These are phyloP conservation scores for Labia minor DNA, from an alignment of 2,888 invertebrate genomes.

Conservation along the genomic window DNA sequence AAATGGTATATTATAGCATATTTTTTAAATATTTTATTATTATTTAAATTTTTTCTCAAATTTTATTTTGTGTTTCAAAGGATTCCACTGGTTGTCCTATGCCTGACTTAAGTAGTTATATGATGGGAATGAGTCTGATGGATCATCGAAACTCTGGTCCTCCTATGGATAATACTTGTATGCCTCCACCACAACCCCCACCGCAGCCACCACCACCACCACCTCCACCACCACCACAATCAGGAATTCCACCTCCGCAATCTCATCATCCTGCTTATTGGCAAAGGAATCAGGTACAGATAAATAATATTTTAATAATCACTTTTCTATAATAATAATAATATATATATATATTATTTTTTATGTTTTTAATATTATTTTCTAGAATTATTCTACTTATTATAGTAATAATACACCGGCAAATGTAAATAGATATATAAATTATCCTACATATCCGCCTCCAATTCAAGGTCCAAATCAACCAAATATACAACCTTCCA, in stretches of 20 bases:
- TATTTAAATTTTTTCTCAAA: constrained; percentile 15
- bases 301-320: neutral
- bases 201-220: constrained; percentile 22
- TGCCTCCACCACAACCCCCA: constrained; percentile 21
- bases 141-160: constrained; percentile 21
- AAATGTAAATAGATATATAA: neutral
- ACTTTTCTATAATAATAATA: too few species aligned
- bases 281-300: constrained; percentile 19
- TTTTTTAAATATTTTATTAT: neutral
- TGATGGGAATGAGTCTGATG: constrained; percentile 28
- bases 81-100: constrained; percentile 19
- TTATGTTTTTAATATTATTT: neutral
- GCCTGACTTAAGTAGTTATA: constrained; percentile 27
- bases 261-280: constrained; percentile 20
- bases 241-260: constrained; percentile 20
- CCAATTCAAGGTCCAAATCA: constrained; percentile 19
- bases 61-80: neutral
- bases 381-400: neutral
- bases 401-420: neutral
- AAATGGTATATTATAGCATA: neutral
- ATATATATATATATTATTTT: too few species aligned
- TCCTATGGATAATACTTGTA: constrained; percentile 18
- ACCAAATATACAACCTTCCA: neutral
- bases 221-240: constrained; percentile 21
- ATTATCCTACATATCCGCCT: constrained; percentile 19